Percentiles rank a stretch among this genome's conserved stretches.
Conservation (phyloP, 2,113 vertebrate species). For the Clarias gariepinus region DNA sequence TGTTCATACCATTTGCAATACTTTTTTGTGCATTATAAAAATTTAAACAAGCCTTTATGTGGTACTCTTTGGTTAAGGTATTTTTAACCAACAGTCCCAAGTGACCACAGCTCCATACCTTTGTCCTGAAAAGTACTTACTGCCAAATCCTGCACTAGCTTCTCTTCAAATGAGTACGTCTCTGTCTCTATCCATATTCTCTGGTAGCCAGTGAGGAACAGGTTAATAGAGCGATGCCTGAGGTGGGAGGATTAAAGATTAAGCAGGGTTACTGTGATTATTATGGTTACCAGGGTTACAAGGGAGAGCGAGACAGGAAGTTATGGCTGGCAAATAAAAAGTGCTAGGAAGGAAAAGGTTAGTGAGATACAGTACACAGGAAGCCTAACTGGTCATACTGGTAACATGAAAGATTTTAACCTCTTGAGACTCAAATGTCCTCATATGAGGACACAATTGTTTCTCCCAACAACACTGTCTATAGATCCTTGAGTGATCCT, state of each 20-base stretch:
- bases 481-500: too few relatives aligned
- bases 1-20: background rate
- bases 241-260: conserved; percentile 81
- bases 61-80: background rate
- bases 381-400: conserved; percentile 77
- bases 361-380: conserved; percentile 73
- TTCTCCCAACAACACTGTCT: too few relatives aligned
- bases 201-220: conserved; percentile 99
- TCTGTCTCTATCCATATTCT: conserved; percentile 99
- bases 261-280: conserved; percentile 76
- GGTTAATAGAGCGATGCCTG: conserved; percentile 99
- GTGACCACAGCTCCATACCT: background rate
- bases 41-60: background rate
- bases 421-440: too few relatives aligned
- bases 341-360: conserved; percentile 71
- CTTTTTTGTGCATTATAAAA: background rate
- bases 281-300: conserved; percentile 68
- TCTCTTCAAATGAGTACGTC: conserved; percentile 99
- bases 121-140: conserved; percentile 85
- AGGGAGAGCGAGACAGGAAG: conserved; percentile 59
- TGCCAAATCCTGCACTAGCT: conserved; percentile 98
- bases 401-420: background rate
- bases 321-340: conserved; percentile 35
- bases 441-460: too few relatives aligned
- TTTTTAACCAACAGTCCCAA: conserved; percentile 14